phyloP scores from a whole-genome alignment of 2,797 vertebrate species.

The Eupleurogrammus muticus region DNA sequence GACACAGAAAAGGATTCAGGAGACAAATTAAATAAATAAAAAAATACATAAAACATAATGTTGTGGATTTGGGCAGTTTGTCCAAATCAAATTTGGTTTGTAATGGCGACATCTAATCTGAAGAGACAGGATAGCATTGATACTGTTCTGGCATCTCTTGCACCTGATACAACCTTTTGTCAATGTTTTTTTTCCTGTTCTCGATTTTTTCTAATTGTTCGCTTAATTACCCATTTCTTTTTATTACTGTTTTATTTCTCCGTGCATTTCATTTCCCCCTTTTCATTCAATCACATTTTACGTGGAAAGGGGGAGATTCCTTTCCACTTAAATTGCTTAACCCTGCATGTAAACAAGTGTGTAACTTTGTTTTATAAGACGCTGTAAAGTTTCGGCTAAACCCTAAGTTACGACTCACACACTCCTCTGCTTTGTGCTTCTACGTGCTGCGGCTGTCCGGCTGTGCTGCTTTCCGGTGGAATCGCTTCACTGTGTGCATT shows the following conservation, averaged over 20 bases:
- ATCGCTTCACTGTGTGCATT: conserved; percentile 34
- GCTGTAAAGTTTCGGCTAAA: conserved; percentile 25
- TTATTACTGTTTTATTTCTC: background rate
- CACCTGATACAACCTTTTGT: background rate
- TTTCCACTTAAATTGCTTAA: conserved; percentile 4
- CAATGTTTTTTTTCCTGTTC: background rate
- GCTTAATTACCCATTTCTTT: conserved; percentile 7
- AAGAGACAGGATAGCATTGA: background rate
- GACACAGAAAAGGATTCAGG: too few relatives aligned
- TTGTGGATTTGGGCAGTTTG: background rate
- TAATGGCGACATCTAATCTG: background rate
- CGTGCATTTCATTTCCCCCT: background rate
- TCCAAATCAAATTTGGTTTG: background rate
- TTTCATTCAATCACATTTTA: background rate
- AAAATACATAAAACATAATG: background rate
- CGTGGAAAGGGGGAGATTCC: background rate
- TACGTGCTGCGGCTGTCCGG: conserved; percentile 24
- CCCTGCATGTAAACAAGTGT: conserved; percentile 16
- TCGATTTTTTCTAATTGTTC: background rate
- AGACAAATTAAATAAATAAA: too few relatives aligned
- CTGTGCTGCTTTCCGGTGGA: conserved; percentile 30
- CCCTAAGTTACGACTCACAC: conserved; percentile 22
- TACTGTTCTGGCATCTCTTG: background rate
- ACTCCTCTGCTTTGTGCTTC: conserved; percentile 20
- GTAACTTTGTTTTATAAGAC: conserved; percentile 24